Base-by-base conservation (phyloP, 2,888 invertebrate species). In the Ormyrus labotus region DNA sequence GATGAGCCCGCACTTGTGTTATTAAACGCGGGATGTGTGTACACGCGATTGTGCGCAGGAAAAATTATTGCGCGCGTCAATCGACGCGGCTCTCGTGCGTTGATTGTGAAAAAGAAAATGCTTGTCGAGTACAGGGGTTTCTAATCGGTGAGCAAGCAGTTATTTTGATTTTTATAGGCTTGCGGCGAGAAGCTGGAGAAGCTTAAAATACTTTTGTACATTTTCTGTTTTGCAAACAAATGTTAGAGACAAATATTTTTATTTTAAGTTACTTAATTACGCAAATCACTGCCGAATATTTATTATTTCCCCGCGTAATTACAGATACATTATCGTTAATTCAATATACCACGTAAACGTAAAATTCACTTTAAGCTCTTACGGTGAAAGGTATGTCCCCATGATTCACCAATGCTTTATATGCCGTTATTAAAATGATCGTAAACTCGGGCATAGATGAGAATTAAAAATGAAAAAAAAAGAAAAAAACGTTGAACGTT, bases 401-500 rank as follows among this genome's bases (percentile, higher is more conserved):
- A 10, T 13, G 10, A 64, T 45, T 48, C 58, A 58, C 48, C 45
- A n/a, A 63, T 4, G 45, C 47, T 50, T 13, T 19, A 10, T 4
- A 4, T 51, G 53, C 71, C 71, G 71, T 71, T 71, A 61, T 2
- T 45, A 48, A 48, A 51, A n/a, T 48, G 9, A 47, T 9, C 53
- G 45, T 61, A 71, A 61, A 19, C 10, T 51, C 13, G 2, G 34
- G 34, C 34, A 34, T 4, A 34, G 45, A 53, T 61, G 61, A 34
- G 8, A 71, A 71, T 71, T n/a, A 51, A 4, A 34, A 34, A 34
- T 4, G 4, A 34, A 34, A 34, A 34, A 34, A 34, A 34, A 34
- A 34, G 1, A 34, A 10, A 64, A 72, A 48, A 74, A 65, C 53
- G 11, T 53, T 19, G 34, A 78, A 71, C 65, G 58, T 45, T 64